Evolutionary conservation across 2,113 vertebrate species (phyloP).

Genomic region (Pseudonaja textilis): DNA sequence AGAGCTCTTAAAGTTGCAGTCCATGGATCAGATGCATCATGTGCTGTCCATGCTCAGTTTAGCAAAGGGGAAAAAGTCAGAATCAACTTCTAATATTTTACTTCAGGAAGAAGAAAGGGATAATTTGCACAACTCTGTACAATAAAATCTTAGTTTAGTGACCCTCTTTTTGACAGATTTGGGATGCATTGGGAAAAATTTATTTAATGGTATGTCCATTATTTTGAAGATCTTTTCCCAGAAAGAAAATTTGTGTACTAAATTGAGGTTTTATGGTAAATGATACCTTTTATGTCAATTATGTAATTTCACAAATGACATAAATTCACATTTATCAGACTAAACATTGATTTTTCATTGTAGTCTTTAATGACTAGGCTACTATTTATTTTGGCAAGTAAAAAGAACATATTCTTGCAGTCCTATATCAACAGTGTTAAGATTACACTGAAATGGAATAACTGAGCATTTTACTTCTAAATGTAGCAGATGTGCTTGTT

Average conservation of each 20-base stretch:
- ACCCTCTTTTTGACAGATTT: neutral
- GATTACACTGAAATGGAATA: neutral
- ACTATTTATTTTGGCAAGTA: neutral
- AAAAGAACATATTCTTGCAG: neutral
- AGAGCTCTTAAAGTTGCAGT: too few relatives aligned
- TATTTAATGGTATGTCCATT: neutral
- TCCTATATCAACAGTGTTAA: neutral
- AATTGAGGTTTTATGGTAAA: neutral
- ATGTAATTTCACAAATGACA: neutral
- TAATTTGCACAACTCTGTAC: neutral
- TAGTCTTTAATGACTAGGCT: neutral
- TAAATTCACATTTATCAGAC: neutral
- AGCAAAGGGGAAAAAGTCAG: neutral
- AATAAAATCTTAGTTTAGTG: neutral
- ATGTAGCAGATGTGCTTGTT: neutral
- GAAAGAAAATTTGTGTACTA: neutral
- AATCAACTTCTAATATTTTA: neutral
- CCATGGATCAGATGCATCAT: too few relatives aligned
- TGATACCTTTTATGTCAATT: neutral
- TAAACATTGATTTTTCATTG: neutral
- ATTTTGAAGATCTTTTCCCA: neutral
- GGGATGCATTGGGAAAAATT: neutral
- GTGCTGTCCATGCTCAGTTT: too few relatives aligned
- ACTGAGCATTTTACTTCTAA: neutral
- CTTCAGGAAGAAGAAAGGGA: neutral